Conservation (phyloP, 2,888 invertebrate species). For the Adelognathus sp. region DNA sequence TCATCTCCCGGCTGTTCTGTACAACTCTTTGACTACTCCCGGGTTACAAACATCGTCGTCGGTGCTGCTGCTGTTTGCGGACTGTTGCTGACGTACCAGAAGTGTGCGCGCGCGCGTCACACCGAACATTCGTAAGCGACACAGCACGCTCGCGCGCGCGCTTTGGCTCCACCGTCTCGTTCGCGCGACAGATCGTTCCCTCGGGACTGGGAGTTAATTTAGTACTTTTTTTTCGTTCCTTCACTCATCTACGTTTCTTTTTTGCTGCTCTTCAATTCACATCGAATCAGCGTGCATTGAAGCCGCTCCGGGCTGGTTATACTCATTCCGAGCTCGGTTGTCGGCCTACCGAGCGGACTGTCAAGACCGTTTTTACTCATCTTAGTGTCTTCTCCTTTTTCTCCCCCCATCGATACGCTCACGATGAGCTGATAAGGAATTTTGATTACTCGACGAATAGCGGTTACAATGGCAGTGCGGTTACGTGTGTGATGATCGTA, state of each 20-base stretch:
- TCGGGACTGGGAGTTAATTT: conserved; percentile 57
- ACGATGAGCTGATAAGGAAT: not conserved
- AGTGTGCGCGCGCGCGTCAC: conserved; percentile 22
- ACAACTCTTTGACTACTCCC: not conserved
- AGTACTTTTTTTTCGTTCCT: conserved; percentile 25
- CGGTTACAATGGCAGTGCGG: not conserved
- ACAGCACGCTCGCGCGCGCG: conserved; percentile 39
- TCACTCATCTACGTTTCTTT: not conserved
- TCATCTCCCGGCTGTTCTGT: not conserved
- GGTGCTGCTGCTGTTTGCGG: conserved; percentile 5
- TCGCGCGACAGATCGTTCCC: conserved; percentile 49
- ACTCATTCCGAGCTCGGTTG: conserved; percentile 32
- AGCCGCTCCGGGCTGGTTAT: not conserved
- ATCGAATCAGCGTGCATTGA: conserved; percentile 25
- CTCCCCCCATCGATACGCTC: not conserved
- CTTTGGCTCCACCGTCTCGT: conserved; percentile 46
- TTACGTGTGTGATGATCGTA: not conserved
- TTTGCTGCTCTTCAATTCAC: conserved; percentile 33
- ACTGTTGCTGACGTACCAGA: conserved; percentile 15
- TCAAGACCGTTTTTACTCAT: conserved; percentile 16
- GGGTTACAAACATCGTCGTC: not conserved
- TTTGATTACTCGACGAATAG: not conserved
- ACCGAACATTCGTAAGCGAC: conserved; percentile 27
- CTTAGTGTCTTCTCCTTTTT: conserved; percentile 14
- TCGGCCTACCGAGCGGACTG: not conserved